Percentiles rank a stretch among this genome's conserved stretches.
phyloP scores from a whole-genome alignment of 1,140 invertebrate genomes.

The Dysdera silvatica region DNA sequence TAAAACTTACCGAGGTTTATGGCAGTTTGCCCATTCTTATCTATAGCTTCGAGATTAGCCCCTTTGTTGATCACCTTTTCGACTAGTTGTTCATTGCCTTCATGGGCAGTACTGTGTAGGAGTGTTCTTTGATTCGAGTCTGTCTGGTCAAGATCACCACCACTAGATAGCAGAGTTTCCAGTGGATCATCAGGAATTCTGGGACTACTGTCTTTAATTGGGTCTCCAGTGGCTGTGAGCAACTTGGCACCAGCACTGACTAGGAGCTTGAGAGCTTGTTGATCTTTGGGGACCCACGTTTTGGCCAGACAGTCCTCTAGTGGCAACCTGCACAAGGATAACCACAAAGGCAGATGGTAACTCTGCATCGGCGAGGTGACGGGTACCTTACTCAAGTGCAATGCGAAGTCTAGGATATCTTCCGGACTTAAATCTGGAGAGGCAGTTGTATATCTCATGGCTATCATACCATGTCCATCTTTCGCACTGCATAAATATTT shows the following conservation, averaged over 20 bases:
- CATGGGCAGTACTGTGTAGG: slow-evolving; percentile 64
- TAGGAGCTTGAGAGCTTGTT: slow-evolving; percentile 55
- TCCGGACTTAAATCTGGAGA: slow-evolving; percentile 49
- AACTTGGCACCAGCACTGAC: slow-evolving; percentile 56
- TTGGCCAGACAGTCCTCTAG: slow-evolving; percentile 19
- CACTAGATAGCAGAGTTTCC: slow-evolving; percentile 30
- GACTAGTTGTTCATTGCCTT: slow-evolving; percentile 59
- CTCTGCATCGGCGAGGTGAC: slow-evolving; percentile 43
- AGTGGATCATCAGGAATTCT: slow-evolving; percentile 31
- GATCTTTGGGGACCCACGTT: slow-evolving; percentile 49
- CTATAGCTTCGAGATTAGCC: slow-evolving; percentile 55
- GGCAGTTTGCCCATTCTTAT: slow-evolving; percentile 70
- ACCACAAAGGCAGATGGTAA: slow-evolving; percentile 45
- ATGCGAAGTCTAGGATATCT: slow-evolving; percentile 51
- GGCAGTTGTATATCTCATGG: slow-evolving; percentile 61
- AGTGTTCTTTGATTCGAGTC: slow-evolving; percentile 59
- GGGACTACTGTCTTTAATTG: slow-evolving; percentile 8
- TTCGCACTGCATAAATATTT: slow-evolving; percentile 79
- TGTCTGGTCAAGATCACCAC: slow-evolving; percentile 36
- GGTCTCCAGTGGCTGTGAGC: slow-evolving; percentile 43
- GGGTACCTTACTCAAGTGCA: slow-evolving; percentile 49
- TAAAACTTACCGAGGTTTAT: slow-evolving; percentile 54
- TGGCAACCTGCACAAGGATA: slow-evolving; percentile 47
- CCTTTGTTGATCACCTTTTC: slow-evolving; percentile 54
- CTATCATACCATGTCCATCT: slow-evolving; percentile 81